A percentile compares a stretch with the other conserved stretches of the same genome.
phyloP scores from a whole-genome alignment of 1,140 invertebrate genomes.

The Gonatopus flavifemur region DNA sequence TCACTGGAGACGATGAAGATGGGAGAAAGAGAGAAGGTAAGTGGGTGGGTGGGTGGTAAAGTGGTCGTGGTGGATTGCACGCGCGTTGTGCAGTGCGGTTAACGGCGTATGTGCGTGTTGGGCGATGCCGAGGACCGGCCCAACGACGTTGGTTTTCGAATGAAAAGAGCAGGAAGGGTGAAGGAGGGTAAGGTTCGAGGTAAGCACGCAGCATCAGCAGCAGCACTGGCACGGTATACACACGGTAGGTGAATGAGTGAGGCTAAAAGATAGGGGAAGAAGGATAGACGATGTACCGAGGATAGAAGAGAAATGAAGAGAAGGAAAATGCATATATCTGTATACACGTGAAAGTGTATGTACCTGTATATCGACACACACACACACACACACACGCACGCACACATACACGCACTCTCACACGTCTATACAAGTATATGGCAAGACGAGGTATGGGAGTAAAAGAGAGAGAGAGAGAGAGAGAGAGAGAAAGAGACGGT shows the following conservation, averaged over 20 bases:
- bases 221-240: conserved; percentile 25
- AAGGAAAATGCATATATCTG: too few species aligned
- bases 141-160: conserved; percentile 44
- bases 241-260: conserved; percentile 31
- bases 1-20: conserved; percentile 15
- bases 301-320: conserved; percentile 18
- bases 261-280: conserved; percentile 19
- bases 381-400: too few species aligned
- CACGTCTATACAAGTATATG: too few species aligned
- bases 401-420: too few species aligned
- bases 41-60: conserved; percentile 17
- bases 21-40: conserved; percentile 13
- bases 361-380: too few species aligned
- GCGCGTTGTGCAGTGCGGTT: conserved; percentile 53
- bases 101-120: conserved; percentile 55
- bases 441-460: conserved; percentile 3
- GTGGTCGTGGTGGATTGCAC: conserved; percentile 35
- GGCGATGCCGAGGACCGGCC: conserved; percentile 48
- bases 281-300: background rate
- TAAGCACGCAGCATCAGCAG: conserved; percentile 28
- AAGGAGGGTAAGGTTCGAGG: conserved; percentile 7
- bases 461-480: conserved; percentile 16
- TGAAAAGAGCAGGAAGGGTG: conserved; percentile 27
- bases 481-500: conserved; percentile 20
- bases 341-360: too few species aligned